Conservation (phyloP, 2,797 vertebrate species). For the Hipposideros larvatus region DNA sequence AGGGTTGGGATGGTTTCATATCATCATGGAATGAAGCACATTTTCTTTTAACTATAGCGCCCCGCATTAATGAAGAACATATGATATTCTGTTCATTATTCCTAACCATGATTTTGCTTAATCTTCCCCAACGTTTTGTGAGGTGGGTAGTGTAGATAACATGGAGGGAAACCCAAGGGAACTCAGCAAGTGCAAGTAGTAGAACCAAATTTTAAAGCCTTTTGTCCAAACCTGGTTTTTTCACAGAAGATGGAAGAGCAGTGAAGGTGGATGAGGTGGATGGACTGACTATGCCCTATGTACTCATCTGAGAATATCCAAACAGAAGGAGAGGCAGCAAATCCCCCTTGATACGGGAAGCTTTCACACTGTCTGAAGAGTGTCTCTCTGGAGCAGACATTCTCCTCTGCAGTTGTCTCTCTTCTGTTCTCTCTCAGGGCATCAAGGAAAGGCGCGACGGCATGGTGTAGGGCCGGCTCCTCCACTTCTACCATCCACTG, state of each 20-base stretch:
- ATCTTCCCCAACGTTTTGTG: constrained; percentile 24
- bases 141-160: neutral
- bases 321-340: constrained; percentile 32
- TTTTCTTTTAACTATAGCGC: neutral
- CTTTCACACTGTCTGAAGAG: neutral
- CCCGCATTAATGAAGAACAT: constrained; percentile 27
- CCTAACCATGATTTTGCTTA: constrained; percentile 20
- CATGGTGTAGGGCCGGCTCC: neutral
- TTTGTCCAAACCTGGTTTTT: constrained; percentile 56
- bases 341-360: neutral
- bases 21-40: constrained; percentile 12
- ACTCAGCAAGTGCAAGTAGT: constrained; percentile 18
- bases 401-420: neutral
- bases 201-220: neutral
- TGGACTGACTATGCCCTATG: neutral
- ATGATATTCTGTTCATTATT: neutral
- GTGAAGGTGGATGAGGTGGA: neutral
- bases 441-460: neutral
- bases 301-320: constrained; percentile 20
- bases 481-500: neutral
- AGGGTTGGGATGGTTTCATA: neutral
- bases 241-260: neutral
- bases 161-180: neutral
- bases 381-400: neutral
- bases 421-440: neutral